Percentiles rank a stretch among this genome's conserved stretches.
Conservation (phyloP, 2,797 vertebrate species). For the Silurus aristotelis region DNA sequence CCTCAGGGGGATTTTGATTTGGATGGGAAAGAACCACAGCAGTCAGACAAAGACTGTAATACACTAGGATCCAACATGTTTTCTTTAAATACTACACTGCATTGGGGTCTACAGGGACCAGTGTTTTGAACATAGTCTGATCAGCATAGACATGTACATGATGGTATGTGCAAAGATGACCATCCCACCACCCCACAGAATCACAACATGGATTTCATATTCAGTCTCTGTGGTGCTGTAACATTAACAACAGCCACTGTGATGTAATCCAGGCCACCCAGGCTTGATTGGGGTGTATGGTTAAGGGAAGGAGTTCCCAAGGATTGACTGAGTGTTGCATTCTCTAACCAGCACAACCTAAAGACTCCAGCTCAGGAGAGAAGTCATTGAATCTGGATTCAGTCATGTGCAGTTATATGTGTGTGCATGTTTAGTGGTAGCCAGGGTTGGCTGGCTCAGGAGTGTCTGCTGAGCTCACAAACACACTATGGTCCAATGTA, state of each 20-base stretch:
- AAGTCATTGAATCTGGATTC: conserved; percentile 55
- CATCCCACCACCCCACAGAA: conserved; percentile 10
- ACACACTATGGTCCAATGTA: conserved; percentile 18
- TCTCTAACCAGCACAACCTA: conserved; percentile 37
- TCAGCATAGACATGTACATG: conserved; percentile 22
- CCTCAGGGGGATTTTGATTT: conserved; percentile 37
- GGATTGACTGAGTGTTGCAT: conserved; percentile 53
- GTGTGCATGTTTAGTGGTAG: conserved; percentile 22
- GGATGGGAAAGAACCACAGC: conserved; percentile 19
- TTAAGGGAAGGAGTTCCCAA: conserved; percentile 64
- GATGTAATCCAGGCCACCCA: conserved; percentile 72
- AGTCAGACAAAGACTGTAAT: conserved; percentile 16
- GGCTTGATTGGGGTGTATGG: conserved; percentile 73
- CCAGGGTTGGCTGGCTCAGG: conserved; percentile 25
- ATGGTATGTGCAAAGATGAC: conserved; percentile 18
- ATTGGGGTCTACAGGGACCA: conserved; percentile 15
- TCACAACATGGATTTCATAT: conserved; percentile 54
- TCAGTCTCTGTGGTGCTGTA: conserved; percentile 59
- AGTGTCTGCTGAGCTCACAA: conserved; percentile 20
- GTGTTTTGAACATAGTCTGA: conserved; percentile 21
- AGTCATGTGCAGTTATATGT: conserved; percentile 45
- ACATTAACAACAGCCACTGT: conserved; percentile 67
- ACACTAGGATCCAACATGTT: conserved; percentile 6
- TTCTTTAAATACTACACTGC: conserved; percentile 25
- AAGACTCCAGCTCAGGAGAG: conserved; percentile 34